A percentile compares a stretch with the other conserved stretches of the same genome.
These are phyloP conservation scores for Acheta domesticus DNA, from an alignment of 2,888 invertebrate genomes.

Conservation along the genomic window DNA sequence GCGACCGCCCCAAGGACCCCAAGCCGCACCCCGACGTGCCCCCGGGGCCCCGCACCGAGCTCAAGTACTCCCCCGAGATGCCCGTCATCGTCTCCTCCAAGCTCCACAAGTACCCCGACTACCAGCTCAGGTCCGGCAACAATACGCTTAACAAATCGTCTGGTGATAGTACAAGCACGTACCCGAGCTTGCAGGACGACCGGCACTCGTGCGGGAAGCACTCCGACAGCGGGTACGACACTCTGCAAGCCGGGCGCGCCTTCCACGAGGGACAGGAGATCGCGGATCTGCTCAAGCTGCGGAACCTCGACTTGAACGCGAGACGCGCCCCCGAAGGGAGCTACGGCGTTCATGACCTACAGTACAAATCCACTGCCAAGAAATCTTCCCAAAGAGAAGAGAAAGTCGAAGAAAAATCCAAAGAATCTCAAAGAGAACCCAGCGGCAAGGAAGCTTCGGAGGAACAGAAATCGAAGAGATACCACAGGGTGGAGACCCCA, in stretches of 20 bases:
- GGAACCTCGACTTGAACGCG: conserved; percentile 25
- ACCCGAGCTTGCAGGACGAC: conserved; percentile 36
- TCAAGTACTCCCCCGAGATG: conserved; percentile 5
- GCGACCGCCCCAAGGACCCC: background rate
- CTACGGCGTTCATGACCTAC: conserved; percentile 26
- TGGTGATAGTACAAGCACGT: conserved; percentile 27
- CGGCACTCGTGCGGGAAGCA: conserved; percentile 41
- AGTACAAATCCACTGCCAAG: background rate
- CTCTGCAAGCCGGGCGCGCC: conserved; percentile 39
- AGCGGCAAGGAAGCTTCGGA: conserved; percentile 45
- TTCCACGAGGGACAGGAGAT: conserved; percentile 29
- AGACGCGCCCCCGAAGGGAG: conserved; percentile 28
- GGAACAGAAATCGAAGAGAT: conserved; percentile 40
- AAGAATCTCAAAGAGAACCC: conserved; percentile 44
- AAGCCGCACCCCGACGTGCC: background rate
- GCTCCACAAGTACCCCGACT: conserved; percentile 29
- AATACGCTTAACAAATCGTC: conserved; percentile 27
- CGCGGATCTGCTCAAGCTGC: conserved; percentile 35
- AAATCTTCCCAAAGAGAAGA: conserved; percentile 38
- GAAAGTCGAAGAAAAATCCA: conserved; percentile 44
- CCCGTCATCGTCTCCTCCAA: conserved; percentile 22
- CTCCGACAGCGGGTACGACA: conserved; percentile 46
- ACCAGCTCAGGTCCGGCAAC: conserved; percentile 22
- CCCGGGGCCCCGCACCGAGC: background rate
- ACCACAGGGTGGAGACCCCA: conserved; percentile 35